Evolutionary conservation across 2,797 vertebrate genomes (phyloP).

Genomic region (Sibirionetta formosa): DNA sequence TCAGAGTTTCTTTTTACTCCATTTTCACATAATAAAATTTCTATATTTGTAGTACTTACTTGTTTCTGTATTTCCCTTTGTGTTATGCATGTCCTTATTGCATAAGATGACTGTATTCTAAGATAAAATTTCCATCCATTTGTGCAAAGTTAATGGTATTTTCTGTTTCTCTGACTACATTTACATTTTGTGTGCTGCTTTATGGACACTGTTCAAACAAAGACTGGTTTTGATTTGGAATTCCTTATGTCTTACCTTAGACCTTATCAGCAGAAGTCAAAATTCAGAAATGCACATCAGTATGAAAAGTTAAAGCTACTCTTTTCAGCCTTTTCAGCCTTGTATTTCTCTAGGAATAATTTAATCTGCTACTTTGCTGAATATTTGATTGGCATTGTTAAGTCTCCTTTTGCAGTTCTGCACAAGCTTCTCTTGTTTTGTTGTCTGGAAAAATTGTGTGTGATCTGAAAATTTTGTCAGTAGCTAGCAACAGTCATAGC

Average conservation of each 20-base stretch:
- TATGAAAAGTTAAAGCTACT: not conserved
- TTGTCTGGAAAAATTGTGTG: not conserved
- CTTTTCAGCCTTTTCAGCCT: not conserved
- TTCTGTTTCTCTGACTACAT: not conserved
- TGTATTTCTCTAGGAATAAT: not conserved
- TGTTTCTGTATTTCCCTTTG: not conserved
- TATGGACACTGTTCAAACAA: not conserved
- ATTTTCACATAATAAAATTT: not conserved
- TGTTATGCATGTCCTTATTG: not conserved
- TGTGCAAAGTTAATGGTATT: not conserved
- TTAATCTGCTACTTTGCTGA: not conserved
- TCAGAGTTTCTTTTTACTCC: not conserved
- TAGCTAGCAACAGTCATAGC: not conserved
- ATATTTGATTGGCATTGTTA: not conserved
- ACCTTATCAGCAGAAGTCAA: not conserved
- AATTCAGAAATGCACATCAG: not conserved
- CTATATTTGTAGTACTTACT: not conserved
- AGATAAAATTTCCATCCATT: not conserved
- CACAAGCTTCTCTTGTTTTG: not conserved
- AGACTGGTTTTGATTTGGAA: not conserved
- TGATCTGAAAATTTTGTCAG: not conserved
- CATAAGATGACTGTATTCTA: not conserved
- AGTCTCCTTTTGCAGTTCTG: not conserved
- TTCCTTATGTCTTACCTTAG: not conserved
- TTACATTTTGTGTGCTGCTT: not conserved